phyloP scores from a whole-genome alignment of 2,113 vertebrate genomes.

The Pteropus alecto region DNA sequence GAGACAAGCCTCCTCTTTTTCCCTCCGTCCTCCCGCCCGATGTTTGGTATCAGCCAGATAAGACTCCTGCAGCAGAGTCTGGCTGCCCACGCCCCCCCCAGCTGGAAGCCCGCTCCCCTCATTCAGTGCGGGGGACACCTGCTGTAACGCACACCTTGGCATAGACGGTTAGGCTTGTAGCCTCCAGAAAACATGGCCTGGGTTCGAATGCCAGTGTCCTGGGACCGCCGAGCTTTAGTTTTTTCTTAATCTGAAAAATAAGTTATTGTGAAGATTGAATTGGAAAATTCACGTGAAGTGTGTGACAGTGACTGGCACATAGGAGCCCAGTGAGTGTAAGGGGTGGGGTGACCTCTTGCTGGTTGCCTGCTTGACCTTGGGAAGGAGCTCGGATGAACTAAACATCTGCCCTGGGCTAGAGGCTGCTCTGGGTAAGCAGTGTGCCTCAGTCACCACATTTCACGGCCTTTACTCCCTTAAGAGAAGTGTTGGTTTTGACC shows the following conservation, averaged over 20 bases:
- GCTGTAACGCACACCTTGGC: neutral
- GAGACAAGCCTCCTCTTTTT: slow-evolving; percentile 16
- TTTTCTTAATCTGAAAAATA: neutral
- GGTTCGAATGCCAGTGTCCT: neutral
- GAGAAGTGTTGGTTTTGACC: neutral
- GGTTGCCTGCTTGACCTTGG: neutral
- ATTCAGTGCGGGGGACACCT: neutral
- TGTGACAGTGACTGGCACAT: neutral
- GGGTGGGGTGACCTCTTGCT: neutral
- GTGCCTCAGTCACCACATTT: neutral
- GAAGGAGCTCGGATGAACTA: neutral
- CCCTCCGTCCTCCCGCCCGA: neutral
- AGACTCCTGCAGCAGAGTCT: neutral
- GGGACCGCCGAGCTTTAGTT: neutral
- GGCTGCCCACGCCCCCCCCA: neutral
- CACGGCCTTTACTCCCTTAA: neutral
- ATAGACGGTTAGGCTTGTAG: neutral
- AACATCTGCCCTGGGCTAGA: fast-evolving
- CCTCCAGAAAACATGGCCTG: neutral
- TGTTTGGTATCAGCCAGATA: slow-evolving; percentile 37
- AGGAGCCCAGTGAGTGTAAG: neutral
- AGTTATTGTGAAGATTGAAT: neutral
- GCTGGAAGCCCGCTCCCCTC: neutral
- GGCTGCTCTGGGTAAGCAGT: neutral
- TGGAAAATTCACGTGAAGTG: neutral